Percentiles rank a stretch among this genome's conserved stretches.
These are phyloP conservation scores for Montipora foliosa DNA, from an alignment of 64 coral and sea anemone genomes.

Conservation along the genomic window DNA sequence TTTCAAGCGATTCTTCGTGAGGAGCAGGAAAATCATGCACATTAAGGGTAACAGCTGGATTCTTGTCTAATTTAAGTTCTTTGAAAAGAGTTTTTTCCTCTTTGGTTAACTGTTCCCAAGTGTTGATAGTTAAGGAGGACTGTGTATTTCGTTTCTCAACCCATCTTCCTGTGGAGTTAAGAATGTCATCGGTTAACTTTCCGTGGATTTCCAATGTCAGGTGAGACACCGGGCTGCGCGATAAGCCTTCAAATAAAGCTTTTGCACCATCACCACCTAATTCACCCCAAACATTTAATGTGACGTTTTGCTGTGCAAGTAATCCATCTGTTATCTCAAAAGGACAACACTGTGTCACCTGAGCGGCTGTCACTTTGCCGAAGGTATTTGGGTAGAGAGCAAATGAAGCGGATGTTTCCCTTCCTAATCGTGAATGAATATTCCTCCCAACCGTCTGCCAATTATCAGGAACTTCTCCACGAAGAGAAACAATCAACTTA, in stretches of 20 bases:
- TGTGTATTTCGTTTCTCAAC: not conserved
- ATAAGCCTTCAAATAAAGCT: not conserved
- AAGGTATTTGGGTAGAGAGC: not conserved
- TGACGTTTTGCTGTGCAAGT: not conserved
- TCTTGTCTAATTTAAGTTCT: not conserved
- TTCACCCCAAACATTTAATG: not conserved
- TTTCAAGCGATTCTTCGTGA: no score
- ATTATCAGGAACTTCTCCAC: not conserved
- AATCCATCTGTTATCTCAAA: not conserved
- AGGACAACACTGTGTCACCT: not conserved
- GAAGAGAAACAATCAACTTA: not conserved
- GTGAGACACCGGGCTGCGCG: no score
- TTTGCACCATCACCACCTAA: not conserved
- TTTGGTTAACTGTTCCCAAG: not conserved
- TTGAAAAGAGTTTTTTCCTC: not conserved
- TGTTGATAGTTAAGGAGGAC: not conserved
- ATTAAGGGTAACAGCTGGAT: not conserved
- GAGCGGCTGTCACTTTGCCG: not conserved
- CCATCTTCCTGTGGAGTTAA: rapidly evolving
- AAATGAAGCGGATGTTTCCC: not conserved
- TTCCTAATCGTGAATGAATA: not conserved
- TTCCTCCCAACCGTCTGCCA: not conserved
- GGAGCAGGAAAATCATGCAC: no score
- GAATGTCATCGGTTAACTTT: not conserved
- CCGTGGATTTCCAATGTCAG: not conserved